Evolutionary conservation across 1,140 invertebrate genomes (phyloP), one percentile per base, ranked within the genome.

Genomic region (Macrobrachium rosenbergii): DNA sequence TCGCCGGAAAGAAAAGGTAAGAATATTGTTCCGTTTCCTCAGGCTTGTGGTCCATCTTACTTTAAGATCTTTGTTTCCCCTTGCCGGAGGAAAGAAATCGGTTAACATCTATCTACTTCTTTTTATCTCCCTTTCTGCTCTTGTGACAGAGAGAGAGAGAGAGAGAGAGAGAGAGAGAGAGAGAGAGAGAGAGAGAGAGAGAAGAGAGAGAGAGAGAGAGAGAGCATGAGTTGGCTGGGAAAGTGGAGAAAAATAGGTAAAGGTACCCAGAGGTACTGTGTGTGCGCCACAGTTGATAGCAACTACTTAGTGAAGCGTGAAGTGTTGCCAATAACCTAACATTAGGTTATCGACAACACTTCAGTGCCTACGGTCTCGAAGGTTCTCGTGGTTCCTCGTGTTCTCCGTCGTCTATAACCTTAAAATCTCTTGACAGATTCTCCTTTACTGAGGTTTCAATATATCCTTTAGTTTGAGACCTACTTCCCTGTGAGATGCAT

Each of bases 181-280:
- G 28, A 76, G 19, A 45, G 73, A 43, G 75, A 43, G 37, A 77
- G 37, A 76, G 12, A 76, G 73, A 76, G 12, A 76, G 37, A 77
- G 37, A 43, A 77, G 43, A 77, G 43, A 77, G 75, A 77, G 75
- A 77, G 75, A 77, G 75, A 77, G 75, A 77, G 75, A 52, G 75
- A 77, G 75, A 77, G 75, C 37, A 37, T 43, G 75, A 77, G 72
- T 2, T 21, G 37, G 67, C 12, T 14, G 12, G 67, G n/a, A 12
- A 21, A 37, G n/a, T 11, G 37, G 67, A 72, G 1, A 72, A n/a
- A 72, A n/a, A 72, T 14, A 72, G 1, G 37, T 11, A 17, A 37
- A 72, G n/a, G 37, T 11, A 16, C 11, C 16, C 19, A 52, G 58
- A 60, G 58, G 62, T 14, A n/a, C n/a, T 23, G 58, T 10, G 28